Base-by-base conservation (phyloP, 2,888 invertebrate species). In the Caenorhabditis macrosperma region DNA sequence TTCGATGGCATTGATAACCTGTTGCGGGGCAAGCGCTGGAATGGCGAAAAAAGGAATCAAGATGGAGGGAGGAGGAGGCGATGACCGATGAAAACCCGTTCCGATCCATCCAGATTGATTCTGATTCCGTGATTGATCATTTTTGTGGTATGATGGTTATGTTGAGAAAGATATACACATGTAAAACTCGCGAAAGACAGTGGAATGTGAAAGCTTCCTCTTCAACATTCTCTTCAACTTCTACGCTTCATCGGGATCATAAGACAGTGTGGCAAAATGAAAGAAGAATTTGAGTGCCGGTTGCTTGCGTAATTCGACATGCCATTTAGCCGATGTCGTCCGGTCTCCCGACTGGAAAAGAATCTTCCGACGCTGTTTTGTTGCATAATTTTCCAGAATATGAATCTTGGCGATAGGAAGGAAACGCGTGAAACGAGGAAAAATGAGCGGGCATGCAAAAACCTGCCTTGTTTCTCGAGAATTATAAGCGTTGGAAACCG, bases 111-210 rank as follows among this genome's bases (percentile, higher is more conserved):
- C 63, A 48, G 63, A 63, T 64, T 55, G 55, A 61, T 72, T 72
- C 63, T 59, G 78, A 66, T 67, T 61, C 75, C 54, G 24, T 72
- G 63, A 72, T 72, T 72, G 72, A 72, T 72, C 72, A 72, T 72
- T 72, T 72, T 71, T 63, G 77, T 57, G 59, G 69, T 60, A 66
- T 67, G 71, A 64, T 66, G 69, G 77, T 69, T 69, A 63, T 59
- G 57, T 57, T 15, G 61, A 20, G 46, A 44, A 44, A 15, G 1
- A 44, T 38, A 38, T 38, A 38, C 38, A 12, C 38, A 38, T 46
- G n/a, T 20, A 48, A 48, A n/a, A n/a, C n/a, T n/a, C n/a, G n/a
- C n/a, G n/a, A n/a, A n/a, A n/a, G n/a, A n/a, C n/a, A n/a, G n/a
- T n/a, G n/a, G n/a, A n/a, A n/a, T n/a, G n/a, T n/a, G n/a, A n/a